These are phyloP conservation scores for Enteromius argenteus DNA, from an alignment of 2,797 vertebrate genomes.

Conservation along the genomic window DNA sequence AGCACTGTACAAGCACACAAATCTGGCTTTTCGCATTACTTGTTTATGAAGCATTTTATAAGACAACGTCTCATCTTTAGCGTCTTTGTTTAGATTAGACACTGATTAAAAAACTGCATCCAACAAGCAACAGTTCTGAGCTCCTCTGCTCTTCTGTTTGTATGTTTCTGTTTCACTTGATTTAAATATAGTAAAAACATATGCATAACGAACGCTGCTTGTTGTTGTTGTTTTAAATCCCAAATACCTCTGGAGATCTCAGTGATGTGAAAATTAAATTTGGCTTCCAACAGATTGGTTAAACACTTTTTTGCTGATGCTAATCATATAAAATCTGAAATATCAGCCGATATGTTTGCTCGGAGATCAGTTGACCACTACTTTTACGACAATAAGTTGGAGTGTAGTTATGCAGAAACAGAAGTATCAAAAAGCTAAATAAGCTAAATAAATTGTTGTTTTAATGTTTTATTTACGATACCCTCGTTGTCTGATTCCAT, in stretches of 20 bases:
- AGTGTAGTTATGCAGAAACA: background rate
- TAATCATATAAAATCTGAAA: background rate
- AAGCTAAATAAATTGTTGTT: background rate
- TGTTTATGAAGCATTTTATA: slow-evolving; percentile 1
- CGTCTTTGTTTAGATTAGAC: background rate
- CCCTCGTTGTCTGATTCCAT: background rate
- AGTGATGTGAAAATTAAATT: background rate
- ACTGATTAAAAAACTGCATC: background rate
- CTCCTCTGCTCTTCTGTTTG: background rate
- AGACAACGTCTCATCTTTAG: background rate
- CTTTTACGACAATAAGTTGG: background rate
- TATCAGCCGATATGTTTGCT: background rate
- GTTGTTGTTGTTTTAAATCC: no score
- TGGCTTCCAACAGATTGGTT: background rate
- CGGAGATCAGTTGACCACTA: background rate
- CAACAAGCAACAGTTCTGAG: background rate
- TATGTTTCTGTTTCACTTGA: no score
- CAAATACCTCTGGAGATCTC: no score
- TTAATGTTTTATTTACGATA: background rate
- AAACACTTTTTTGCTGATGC: background rate
- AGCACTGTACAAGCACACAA: slow-evolving; percentile 27
- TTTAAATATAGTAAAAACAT: background rate
- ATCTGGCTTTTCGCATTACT: slow-evolving; percentile 11
- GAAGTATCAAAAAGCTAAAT: background rate
- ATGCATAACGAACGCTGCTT: background rate